Conservation (phyloP, 1,140 invertebrate species). For the Medauroidea extradentata region DNA sequence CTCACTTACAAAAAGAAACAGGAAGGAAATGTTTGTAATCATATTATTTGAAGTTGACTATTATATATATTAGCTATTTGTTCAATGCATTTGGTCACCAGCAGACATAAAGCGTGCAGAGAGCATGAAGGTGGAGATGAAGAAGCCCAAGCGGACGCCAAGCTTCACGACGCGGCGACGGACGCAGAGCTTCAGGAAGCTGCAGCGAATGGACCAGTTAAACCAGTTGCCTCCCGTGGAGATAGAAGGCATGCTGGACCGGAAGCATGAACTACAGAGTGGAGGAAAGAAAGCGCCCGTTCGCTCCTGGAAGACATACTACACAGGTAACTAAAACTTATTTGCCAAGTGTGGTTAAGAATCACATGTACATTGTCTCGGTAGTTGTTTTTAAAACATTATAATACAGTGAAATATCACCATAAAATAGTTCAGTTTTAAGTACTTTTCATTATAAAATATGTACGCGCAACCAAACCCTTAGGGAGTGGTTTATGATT, state of each 20-base stretch:
- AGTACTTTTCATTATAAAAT: too few species aligned
- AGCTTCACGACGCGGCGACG: constrained; percentile 87
- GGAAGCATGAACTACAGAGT: constrained; percentile 91
- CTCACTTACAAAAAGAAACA: too few species aligned
- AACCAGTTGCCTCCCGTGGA: constrained; percentile 82
- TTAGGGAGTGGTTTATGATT: too few species aligned
- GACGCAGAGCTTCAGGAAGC: constrained; percentile 83
- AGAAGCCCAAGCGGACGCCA: constrained; percentile 82
- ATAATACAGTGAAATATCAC: too few species aligned
- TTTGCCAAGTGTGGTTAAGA: too few species aligned
- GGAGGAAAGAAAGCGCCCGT: constrained; percentile 93
- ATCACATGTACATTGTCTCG: too few species aligned
- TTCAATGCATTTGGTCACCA: constrained; percentile 35
- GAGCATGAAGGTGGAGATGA: constrained; percentile 77
- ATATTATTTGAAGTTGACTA: too few species aligned
- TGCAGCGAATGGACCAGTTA: constrained; percentile 53
- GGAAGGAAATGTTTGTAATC: too few species aligned
- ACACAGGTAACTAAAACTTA: constrained; percentile 72
- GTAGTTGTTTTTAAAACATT: too few species aligned
- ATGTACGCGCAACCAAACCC: too few species aligned
- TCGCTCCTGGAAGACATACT: constrained; percentile 92
- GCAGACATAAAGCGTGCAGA: constrained; percentile 76
- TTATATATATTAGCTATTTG: too few species aligned
- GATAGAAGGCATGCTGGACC: constrained; percentile 85
- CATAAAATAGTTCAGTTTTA: too few species aligned